A percentile compares a stretch with the other conserved stretches of the same genome.
Conservation (phyloP, 2,113 vertebrate species). For the Heliornis fulica region DNA sequence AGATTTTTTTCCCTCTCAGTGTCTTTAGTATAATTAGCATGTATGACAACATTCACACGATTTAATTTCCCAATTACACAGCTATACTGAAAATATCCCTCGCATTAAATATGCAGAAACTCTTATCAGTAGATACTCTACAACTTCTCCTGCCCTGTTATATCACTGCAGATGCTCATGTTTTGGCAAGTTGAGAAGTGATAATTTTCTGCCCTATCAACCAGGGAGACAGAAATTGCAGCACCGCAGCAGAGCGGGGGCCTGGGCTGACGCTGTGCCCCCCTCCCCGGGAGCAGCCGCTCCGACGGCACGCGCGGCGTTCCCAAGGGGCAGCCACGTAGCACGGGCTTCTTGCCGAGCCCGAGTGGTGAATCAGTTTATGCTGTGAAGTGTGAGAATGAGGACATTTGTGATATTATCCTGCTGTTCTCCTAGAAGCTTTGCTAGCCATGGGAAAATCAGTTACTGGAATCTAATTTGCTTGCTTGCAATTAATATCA, state of each 20-base stretch:
- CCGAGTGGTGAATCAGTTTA: neutral
- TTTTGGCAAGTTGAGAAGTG: neutral
- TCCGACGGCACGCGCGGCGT: fast-evolving
- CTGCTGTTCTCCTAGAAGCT: neutral
- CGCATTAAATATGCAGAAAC: neutral
- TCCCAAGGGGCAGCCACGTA: neutral
- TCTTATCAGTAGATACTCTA: neutral
- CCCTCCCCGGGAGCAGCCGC: neutral
- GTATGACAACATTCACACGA: slow-evolving; percentile 1
- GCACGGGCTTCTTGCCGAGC: neutral
- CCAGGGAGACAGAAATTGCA: neutral
- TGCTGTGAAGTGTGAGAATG: neutral
- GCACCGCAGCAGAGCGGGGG: neutral
- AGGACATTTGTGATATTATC: neutral
- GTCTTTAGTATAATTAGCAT: slow-evolving; percentile 12
- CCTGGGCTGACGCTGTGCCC: neutral
- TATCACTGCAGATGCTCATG: neutral
- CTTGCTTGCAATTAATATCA: neutral
- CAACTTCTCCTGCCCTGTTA: neutral
- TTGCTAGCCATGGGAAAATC: neutral
- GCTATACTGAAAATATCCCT: neutral
- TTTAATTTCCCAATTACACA: slow-evolving; percentile 51
- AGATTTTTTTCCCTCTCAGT: neutral
- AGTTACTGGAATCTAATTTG: neutral
- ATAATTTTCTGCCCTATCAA: neutral